These are phyloP conservation scores for Brachionus asplanchnoidis DNA, from an alignment of 1,140 invertebrate genomes.

Conservation along the genomic window DNA sequence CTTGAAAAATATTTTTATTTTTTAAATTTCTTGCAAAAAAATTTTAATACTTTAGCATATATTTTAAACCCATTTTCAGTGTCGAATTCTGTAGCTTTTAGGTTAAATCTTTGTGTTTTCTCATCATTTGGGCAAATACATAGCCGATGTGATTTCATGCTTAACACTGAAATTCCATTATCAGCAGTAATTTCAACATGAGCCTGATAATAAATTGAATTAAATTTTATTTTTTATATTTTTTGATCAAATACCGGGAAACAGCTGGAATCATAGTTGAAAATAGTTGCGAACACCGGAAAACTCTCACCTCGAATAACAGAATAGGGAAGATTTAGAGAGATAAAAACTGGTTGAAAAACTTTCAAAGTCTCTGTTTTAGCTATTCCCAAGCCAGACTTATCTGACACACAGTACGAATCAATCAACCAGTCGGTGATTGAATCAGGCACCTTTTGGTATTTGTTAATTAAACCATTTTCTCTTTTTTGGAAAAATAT, in stretches of 20 bases:
- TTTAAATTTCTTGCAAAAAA: neutral
- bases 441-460: slow-evolving; percentile 70
- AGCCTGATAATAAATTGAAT: neutral
- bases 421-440: slow-evolving; percentile 89
- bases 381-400: slow-evolving; percentile 76
- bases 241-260: slow-evolving; percentile 50
- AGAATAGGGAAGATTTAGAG: slow-evolving; percentile 78
- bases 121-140: slow-evolving; percentile 25
- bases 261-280: slow-evolving; percentile 79
- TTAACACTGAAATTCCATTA: neutral
- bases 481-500: slow-evolving; percentile 46
- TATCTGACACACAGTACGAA: slow-evolving; percentile 80
- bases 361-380: slow-evolving; percentile 66
- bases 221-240: neutral
- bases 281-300: slow-evolving; percentile 80
- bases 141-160: neutral
- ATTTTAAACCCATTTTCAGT: slow-evolving; percentile 25
- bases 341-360: slow-evolving; percentile 80
- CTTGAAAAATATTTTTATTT: neutral
- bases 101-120: neutral
- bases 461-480: slow-evolving; percentile 59
- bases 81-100: neutral
- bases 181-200: neutral
- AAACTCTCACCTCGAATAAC: slow-evolving; percentile 84
- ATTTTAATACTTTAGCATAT: slow-evolving; percentile 1